A percentile compares a stretch with the other conserved stretches of the same genome.
Conservation (phyloP, 2,888 invertebrate species). For the Neoaliturus tenellus region DNA sequence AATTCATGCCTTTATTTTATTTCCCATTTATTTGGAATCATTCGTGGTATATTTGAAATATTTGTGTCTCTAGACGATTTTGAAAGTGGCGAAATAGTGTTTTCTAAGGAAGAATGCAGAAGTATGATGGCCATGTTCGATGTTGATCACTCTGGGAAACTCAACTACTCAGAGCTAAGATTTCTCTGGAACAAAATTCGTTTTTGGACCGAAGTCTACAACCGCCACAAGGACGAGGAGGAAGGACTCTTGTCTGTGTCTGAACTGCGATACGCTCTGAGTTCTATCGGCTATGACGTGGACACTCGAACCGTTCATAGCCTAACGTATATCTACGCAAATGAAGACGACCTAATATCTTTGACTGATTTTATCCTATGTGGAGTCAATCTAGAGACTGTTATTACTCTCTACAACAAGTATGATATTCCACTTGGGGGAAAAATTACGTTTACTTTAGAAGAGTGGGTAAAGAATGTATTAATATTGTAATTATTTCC, state of each 20-base stretch:
- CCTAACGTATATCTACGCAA: neutral
- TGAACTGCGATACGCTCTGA: neutral
- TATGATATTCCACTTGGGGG: neutral
- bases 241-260: neutral
- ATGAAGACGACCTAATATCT: neutral
- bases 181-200: neutral
- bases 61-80: neutral
- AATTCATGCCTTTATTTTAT: neutral
- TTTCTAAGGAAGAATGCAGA: neutral
- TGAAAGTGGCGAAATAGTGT: neutral
- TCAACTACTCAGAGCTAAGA: neutral
- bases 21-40: neutral
- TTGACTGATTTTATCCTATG: neutral
- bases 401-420: neutral
- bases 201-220: neutral
- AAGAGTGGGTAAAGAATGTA: neutral
- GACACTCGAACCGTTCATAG: neutral
- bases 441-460: neutral
- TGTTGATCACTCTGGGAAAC: neutral
- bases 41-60: neutral
- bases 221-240: neutral
- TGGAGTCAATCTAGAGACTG: neutral
- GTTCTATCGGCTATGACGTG: neutral
- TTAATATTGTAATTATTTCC: neutral
- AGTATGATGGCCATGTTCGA: constrained; percentile 22